phyloP scores from a whole-genome alignment of 2,113 vertebrate species.

The Phrynocephalus versicolor region DNA sequence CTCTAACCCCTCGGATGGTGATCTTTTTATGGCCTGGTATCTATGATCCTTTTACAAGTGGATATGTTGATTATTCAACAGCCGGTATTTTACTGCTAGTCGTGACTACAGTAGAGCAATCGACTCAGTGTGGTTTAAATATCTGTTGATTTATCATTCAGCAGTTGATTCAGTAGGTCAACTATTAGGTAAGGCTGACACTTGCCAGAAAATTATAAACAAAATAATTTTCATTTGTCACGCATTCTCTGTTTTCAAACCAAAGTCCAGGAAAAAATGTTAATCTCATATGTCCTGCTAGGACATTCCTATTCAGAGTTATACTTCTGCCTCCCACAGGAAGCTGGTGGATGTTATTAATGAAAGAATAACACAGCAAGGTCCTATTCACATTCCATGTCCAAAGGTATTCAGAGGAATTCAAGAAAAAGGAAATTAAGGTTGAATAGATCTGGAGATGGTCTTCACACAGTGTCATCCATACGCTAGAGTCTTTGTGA shows the following conservation, averaged over 20 bases:
- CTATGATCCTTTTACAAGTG: background rate
- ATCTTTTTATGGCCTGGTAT: background rate
- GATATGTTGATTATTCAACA: background rate
- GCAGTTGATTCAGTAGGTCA: too few relatives aligned
- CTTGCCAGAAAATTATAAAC: too few relatives aligned
- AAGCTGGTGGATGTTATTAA: accelerated
- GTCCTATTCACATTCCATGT: too few relatives aligned
- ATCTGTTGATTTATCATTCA: too few relatives aligned
- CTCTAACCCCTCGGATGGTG: background rate
- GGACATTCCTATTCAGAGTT: background rate
- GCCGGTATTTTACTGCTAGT: too few relatives aligned
- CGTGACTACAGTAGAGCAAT: too few relatives aligned
- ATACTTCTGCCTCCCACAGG: background rate
- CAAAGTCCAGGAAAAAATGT: background rate
- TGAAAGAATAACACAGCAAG: accelerated
- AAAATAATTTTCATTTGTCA: background rate
- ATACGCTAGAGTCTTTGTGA: background rate
- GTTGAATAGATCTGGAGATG: background rate
- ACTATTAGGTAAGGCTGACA: too few relatives aligned
- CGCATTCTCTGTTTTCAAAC: background rate
- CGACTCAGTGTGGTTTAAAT: too few relatives aligned
- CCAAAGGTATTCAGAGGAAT: background rate
- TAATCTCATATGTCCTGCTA: background rate
- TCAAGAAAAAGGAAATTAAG: background rate
- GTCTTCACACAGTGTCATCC: background rate